Base-by-base conservation (phyloP, 2,797 vertebrate genomes). In the Melanotaenia trifasciata region DNA sequence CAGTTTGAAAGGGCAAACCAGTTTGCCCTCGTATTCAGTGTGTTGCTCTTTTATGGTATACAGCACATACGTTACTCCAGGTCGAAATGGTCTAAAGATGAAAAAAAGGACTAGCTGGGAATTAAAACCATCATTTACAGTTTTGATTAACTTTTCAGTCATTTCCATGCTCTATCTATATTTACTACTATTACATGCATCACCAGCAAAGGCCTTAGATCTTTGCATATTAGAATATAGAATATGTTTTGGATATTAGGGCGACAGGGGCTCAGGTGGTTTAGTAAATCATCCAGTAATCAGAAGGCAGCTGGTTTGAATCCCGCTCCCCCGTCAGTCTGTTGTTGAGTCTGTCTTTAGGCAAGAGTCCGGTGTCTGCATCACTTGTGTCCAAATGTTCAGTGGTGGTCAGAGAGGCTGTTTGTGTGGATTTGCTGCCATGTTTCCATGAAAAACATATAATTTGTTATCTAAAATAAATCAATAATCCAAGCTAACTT, bases 131-230 rank as follows among this genome's bases (percentile, higher is more conserved):
- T 18, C 18, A 20, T 45, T 45, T 45, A 2, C 14, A 20, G 3
- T 50, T 40, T 67, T 58, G 33, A n/a, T 62, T 10, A 30, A 35
- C 51, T 8, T 36, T 36, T 26, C 45, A 62, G 43, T 71, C 3
- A 47, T 67, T 58, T 58, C n/a, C 5, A 28, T 50, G 7, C 32
- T 33, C 5, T 33, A 33, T 33, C 28, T 12, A 38, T 38, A 45
- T 45, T 18, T 20, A 45, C 43, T n/a, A 47, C 2, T 47, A 47
- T 47, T n/a, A 47, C 47, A 22, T n/a, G 20, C 43, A 47, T n/a
- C 18, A n/a, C 45, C 20, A 47, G 7, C 45, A 47, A 47, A 47
- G 7, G 20, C 5, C 16, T 47, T 47, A 47, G 20, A 43, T 16
- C 5, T 3, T 16, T 5, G 14, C 13, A 47, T 10, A 16, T 43